Conservation (phyloP, 2,113 vertebrate species). For the Bostrychus sinensis region DNA sequence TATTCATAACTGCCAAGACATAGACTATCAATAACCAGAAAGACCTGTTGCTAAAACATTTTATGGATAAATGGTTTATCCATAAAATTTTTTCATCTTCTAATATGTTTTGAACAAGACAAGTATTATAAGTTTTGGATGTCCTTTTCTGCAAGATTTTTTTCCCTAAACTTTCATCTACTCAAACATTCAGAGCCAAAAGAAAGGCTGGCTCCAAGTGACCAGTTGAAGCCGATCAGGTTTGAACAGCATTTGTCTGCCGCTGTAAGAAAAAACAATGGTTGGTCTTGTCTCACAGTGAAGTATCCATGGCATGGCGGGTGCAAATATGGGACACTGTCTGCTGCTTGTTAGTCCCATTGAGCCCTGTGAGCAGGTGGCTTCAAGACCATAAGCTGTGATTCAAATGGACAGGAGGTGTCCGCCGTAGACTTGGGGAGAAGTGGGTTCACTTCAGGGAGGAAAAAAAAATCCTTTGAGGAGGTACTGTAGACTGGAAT, state of each 20-base stretch:
- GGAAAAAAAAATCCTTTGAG: conserved; percentile 8
- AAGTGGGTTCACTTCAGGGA: conserved; percentile 12
- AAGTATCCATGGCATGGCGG: conserved; percentile 30
- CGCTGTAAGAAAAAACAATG: conserved; percentile 19
- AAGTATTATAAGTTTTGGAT: too few relatives aligned
- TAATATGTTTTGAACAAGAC: too few relatives aligned
- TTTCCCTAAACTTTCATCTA: too few relatives aligned
- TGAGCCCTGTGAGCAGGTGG: conserved; percentile 16
- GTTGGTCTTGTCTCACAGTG: conserved; percentile 32
- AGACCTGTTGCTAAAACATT: too few relatives aligned
- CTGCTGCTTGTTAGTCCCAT: conserved; percentile 41
- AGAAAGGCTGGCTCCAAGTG: not conserved
- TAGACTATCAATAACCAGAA: too few relatives aligned
- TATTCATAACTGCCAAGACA: too few relatives aligned
- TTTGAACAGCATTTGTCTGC: conserved; percentile 6
- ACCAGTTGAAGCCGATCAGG: not conserved
- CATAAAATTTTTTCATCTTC: too few relatives aligned
- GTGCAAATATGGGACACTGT: conserved; percentile 52
- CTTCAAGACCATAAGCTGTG: conserved; percentile 9
- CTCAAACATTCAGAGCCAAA: too few relatives aligned
- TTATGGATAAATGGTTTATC: too few relatives aligned
- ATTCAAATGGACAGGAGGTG: conserved; percentile 47
- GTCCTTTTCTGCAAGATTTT: too few relatives aligned
- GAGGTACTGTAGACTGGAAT: conserved; percentile 43
- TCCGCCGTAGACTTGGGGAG: conserved; percentile 12